Evolutionary conservation across 2,797 vertebrate genomes (phyloP), one percentile per base, ranked within the genome.

Genomic region (Neosalanx taihuensis): DNA sequence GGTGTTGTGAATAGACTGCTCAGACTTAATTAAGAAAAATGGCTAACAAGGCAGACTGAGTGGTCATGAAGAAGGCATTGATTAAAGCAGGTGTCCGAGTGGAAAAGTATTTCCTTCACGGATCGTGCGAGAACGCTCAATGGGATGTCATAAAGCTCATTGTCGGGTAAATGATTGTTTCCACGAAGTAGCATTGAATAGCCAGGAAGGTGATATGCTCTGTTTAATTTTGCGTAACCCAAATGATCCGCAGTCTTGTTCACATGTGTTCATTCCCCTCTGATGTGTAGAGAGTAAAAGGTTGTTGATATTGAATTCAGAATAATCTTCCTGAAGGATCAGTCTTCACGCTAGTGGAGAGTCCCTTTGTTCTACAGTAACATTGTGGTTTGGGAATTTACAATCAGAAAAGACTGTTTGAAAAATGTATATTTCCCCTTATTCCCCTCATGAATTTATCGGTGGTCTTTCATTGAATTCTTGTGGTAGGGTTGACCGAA

Each of bases 401-500:
- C 26, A 20, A 30, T 69, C 18, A 18, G 20, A 72, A 75, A 76
- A 68, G 67, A 5, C 13, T 57, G 20, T n/a, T 12, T 59, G 73
- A 78, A 71, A 76, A 73, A 2, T 67, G 30, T 30, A 33, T 77
- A 76, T 78, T 17, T 51, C 20, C 72, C 59, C 70, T 81, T 67
- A 65, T 49, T 15, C 20, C 67, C 37, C 73, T 9, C 20, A 56
- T 71, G 26, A 58, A 69, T 83, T 77, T 76, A 4, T 61, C 51
- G 41, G 31, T 73, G 57, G 71, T 53, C 41, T 23, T 76, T 78
- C 77, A 79, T 82, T 76, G 71, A 64, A 81, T 74, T 78, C 72
- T 31, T 70, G n/a, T 66, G 13, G 49, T 64, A 76, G 56, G 70
- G 76, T 79, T 82, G 69, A 73, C 46, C 37, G 70, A 70, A 6